phyloP scores from a whole-genome alignment of 2,888 invertebrate genomes.

The Harmothoe impar region DNA sequence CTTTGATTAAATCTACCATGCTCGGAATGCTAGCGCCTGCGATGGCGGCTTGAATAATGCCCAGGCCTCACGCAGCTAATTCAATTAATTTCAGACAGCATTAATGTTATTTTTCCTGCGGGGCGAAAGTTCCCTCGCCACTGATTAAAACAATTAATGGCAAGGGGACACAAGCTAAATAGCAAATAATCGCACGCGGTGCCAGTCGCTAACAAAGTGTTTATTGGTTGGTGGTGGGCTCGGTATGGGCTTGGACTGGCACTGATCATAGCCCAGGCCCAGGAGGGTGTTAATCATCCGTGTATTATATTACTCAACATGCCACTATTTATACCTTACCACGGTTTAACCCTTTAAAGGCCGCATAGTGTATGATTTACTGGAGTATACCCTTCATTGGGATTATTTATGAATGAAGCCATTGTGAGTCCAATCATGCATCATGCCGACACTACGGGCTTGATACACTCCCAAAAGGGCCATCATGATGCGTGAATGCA shows the following conservation, averaged over 20 bases:
- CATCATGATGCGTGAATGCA: too few species aligned
- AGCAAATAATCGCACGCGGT: slow-evolving; percentile 14
- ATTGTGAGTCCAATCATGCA: too few species aligned
- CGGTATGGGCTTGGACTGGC: neutral
- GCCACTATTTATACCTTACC: neutral
- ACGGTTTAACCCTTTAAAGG: too few species aligned
- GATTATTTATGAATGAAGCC: too few species aligned
- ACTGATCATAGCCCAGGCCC: slow-evolving; percentile 1
- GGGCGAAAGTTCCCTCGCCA: slow-evolving; percentile 35
- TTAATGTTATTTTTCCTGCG: slow-evolving; percentile 44
- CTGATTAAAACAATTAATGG: slow-evolving; percentile 58
- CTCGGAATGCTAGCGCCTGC: neutral
- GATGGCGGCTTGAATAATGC: slow-evolving; percentile 45
- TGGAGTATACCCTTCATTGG: too few species aligned
- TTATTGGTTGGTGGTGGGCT: neutral
- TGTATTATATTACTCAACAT: neutral
- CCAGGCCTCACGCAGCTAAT: neutral
- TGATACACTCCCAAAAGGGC: too few species aligned
- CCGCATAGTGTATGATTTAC: too few species aligned
- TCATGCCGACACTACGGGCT: too few species aligned
- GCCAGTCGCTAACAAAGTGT: neutral
- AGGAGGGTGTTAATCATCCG: neutral
- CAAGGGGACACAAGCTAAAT: slow-evolving; percentile 26
- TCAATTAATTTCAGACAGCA: slow-evolving; percentile 50
- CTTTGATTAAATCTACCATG: slow-evolving; percentile 57